These are phyloP conservation scores for Andrena bicolor DNA, from an alignment of 2,888 invertebrate species.

Conservation along the genomic window DNA sequence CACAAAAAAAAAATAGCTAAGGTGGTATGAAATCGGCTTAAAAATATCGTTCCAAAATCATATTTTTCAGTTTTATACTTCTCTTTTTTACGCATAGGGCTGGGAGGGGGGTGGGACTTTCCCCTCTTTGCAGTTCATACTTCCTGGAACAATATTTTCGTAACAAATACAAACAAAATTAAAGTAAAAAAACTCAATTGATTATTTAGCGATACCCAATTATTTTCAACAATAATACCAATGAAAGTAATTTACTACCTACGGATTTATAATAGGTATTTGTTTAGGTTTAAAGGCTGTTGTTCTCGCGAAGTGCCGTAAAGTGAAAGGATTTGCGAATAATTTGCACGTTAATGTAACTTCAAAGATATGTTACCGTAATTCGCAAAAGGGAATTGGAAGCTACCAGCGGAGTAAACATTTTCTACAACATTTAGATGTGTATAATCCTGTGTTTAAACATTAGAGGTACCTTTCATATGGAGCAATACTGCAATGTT, in stretches of 20 bases:
- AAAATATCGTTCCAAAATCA: no score
- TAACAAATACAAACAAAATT: no score
- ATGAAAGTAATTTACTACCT: neutral
- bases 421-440: conserved; percentile 12
- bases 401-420: neutral
- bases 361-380: neutral
- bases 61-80: no score
- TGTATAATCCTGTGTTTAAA: conserved; percentile 17
- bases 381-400: neutral
- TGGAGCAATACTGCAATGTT: conserved; percentile 22
- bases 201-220: no score
- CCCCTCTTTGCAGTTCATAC: no score
- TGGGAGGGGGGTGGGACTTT: no score
- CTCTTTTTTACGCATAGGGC: no score
- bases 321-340: conserved; percentile 18
- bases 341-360: neutral
- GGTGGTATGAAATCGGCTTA: no score
- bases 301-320: conserved; percentile 21
- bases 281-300: neutral
- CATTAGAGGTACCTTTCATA: conserved; percentile 12
- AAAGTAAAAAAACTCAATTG: no score
- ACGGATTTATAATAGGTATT: neutral
- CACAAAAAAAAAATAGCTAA: no score
- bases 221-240: neutral
- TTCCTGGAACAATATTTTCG: no score